A percentile compares a stretch with the other conserved stretches of the same genome.
These are phyloP conservation scores for Phoxinus dragarum DNA, from an alignment of 2,797 vertebrate species.

Conservation along the genomic window DNA sequence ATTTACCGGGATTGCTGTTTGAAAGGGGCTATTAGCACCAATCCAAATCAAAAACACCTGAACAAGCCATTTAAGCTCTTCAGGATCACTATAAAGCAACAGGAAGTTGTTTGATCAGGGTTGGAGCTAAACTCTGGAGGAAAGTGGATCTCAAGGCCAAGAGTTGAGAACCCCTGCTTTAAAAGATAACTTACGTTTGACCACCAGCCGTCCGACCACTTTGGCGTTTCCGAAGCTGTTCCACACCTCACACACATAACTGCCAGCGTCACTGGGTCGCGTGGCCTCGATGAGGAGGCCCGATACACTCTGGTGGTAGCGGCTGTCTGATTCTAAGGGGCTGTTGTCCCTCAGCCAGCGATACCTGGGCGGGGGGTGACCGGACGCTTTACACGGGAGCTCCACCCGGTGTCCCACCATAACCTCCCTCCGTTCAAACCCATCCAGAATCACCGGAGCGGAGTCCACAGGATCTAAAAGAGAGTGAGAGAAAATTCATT, in stretches of 20 bases:
- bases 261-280: conserved; percentile 90
- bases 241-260: conserved; percentile 97
- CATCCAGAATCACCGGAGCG: conserved; percentile 94
- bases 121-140: neutral
- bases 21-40: too few species aligned
- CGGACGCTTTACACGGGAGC: conserved; percentile 96
- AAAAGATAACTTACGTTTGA: conserved; percentile 89
- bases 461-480: conserved; percentile 91
- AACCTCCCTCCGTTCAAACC: conserved; percentile 94
- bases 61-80: too few species aligned
- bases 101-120: too few species aligned
- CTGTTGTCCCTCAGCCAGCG: conserved; percentile 98
- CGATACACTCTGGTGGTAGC: conserved; percentile 89
- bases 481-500: neutral
- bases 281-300: conserved; percentile 92
- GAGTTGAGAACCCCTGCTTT: neutral
- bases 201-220: conserved; percentile 89
- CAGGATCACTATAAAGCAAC: too few species aligned
- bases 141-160: neutral
- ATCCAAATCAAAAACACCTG: too few species aligned
- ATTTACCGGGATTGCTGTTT: too few species aligned
- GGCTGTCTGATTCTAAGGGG: conserved; percentile 92
- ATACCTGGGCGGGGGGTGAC: conserved; percentile 93
- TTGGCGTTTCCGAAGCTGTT: conserved; percentile 97
- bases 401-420: conserved; percentile 94